These are phyloP conservation scores for Ceratitis capitata DNA, from an alignment of 1,140 invertebrate species.

Conservation along the genomic window DNA sequence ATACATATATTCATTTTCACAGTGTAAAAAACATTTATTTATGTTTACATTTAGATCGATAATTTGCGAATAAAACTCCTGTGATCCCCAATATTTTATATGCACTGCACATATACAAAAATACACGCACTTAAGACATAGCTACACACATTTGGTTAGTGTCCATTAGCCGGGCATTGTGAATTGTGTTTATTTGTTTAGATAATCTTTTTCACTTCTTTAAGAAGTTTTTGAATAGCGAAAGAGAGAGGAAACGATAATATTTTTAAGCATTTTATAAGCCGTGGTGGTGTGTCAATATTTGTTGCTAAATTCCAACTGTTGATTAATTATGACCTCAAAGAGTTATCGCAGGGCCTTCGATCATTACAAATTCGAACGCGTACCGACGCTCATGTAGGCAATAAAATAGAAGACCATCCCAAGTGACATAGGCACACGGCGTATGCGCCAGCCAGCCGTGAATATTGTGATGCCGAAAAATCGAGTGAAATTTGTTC, in stretches of 20 bases:
- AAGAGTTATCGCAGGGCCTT: neutral
- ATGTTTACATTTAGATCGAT: no score
- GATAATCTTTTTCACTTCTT: neutral
- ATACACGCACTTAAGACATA: neutral
- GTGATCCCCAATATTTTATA: neutral
- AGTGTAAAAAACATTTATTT: no score
- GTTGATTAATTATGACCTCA: conserved; percentile 15
- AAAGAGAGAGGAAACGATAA: neutral
- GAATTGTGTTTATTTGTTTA: neutral
- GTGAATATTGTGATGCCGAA: no score
- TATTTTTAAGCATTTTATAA: neutral
- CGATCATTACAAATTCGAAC: no score
- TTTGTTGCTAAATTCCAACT: conserved; percentile 23
- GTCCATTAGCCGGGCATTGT: neutral
- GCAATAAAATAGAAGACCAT: no score
- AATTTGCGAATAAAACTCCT: neutral
- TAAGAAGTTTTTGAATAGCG: neutral
- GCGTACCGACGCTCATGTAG: no score
- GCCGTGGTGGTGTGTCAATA: neutral
- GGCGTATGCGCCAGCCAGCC: no score
- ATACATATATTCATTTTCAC: no score
- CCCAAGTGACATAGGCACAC: no score
- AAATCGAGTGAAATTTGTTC: no score
- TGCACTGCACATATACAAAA: neutral
- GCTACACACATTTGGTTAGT: neutral